Evolutionary conservation across 2,797 vertebrate species (phyloP).

Genomic region (Gobionotothen gibberifrons): DNA sequence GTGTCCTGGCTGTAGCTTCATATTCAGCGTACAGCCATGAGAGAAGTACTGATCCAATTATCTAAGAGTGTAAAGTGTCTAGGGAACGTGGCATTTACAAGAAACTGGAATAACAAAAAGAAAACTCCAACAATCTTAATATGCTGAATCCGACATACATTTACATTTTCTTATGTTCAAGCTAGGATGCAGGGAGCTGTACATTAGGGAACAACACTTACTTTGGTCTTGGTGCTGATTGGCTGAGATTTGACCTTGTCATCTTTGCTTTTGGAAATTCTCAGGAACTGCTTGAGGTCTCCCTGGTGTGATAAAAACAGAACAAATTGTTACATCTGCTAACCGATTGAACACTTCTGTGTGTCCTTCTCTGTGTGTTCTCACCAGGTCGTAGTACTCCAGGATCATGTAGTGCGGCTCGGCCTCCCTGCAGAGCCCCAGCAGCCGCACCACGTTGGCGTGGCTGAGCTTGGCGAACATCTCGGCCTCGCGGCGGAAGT

Average conservation of each 20-base stretch:
- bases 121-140: too few species aligned
- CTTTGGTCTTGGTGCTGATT: slow-evolving; percentile 96
- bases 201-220: slow-evolving; percentile 64
- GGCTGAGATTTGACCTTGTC: slow-evolving; percentile 93
- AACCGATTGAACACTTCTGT: not conserved
- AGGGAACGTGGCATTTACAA: not conserved
- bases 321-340: not conserved
- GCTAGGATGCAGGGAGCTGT: not conserved
- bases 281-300: slow-evolving; percentile 96
- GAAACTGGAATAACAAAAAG: too few species aligned
- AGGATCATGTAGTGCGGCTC: slow-evolving; percentile 96
- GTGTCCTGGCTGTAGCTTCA: not conserved
- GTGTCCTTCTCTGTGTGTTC: not conserved
- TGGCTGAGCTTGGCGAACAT: slow-evolving; percentile 97
- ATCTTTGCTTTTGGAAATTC: slow-evolving; percentile 95
- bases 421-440: slow-evolving; percentile 92
- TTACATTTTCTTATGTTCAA: not conserved
- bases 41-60: not conserved
- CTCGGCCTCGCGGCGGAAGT: slow-evolving; percentile 94
- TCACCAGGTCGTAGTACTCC: slow-evolving; percentile 97
- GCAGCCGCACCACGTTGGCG: slow-evolving; percentile 89
- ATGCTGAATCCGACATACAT: too few species aligned
- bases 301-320: slow-evolving; percentile 81
- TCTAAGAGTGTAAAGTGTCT: not conserved
- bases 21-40: not conserved